Evolutionary conservation across 2,797 vertebrate species (phyloP).

Genomic region (Myotis planiceps): DNA sequence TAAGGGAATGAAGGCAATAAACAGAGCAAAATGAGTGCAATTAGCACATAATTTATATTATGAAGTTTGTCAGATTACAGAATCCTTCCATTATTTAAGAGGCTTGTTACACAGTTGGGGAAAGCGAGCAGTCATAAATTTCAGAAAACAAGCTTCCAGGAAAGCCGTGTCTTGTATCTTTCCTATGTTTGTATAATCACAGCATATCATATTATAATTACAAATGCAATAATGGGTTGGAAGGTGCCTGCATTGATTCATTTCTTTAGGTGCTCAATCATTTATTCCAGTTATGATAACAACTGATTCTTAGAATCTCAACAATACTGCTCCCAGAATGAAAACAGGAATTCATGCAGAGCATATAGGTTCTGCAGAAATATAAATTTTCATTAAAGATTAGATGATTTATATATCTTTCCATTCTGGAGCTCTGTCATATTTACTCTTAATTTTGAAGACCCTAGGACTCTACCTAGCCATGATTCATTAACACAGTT

Average conservation of each 20-base stretch:
- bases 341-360: constrained; percentile 61
- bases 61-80: constrained; percentile 27
- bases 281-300: constrained; percentile 13
- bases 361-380: constrained; percentile 21
- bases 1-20: constrained; percentile 25
- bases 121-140: constrained; percentile 36
- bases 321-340: neutral
- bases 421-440: constrained; percentile 61
- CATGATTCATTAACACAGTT: constrained; percentile 68
- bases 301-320: neutral
- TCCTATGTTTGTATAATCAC: constrained; percentile 25
- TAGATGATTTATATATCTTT: constrained; percentile 57
- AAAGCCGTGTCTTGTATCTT: neutral
- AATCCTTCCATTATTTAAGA: constrained; percentile 47
- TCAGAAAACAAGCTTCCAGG: neutral
- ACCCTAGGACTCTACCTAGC: constrained; percentile 28
- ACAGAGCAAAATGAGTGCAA: neutral
- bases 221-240: constrained; percentile 1
- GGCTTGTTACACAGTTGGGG: neutral
- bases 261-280: neutral
- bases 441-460: constrained; percentile 73
- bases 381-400: constrained; percentile 69
- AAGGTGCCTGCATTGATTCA: constrained; percentile 21
- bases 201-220: constrained; percentile 35
- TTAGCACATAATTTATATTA: constrained; percentile 10